Evolutionary conservation across 2,113 vertebrate species (phyloP), one percentile per base, ranked within the genome.

Genomic region (cattle (Bos taurus)): DNA sequence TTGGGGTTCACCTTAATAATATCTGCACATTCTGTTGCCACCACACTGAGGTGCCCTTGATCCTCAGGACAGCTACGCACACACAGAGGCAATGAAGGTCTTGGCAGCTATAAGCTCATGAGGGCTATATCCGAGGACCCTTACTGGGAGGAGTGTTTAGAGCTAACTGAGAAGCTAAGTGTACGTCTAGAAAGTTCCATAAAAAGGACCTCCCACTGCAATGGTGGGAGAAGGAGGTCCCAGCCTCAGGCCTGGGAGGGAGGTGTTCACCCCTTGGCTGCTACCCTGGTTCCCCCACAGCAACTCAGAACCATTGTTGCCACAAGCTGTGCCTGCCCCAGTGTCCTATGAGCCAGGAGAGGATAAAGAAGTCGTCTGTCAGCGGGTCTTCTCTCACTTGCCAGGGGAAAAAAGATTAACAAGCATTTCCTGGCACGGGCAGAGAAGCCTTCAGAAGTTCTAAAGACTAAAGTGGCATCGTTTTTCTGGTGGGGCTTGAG

Each of bases 1-100:
- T 83, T 43, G 3, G 50, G 50, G 5, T 1, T 33, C 25, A 52
- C 74, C 78, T 96, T 67, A 11, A 19, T 48, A 62, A n/a, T 30
- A 13, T 21, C 84, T 52, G 28, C 59, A 2, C 7, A 13, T 88
- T 43, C 57, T 82, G 85, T 64, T 71, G 50, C 89, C 50, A 23
- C 33, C 64, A 3, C 3, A 26, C 15, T 0, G 8, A 2, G 4
- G 1, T 16, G n/a, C n/a, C 60, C 6, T 93, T 0, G 1, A 52
- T 78, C 67, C 30, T 56, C 56, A 48, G 77, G 36, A 80, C 36
- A 83, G 26, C 33, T 59, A 3, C 4, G 1, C 13, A 1, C 52
- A 25, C 9, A 40, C 2, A 11, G 56, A 80, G 46, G 17, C 12
- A 13, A 12, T 13, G 2, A 36, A 17, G 36, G 15, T 88, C 28